These are phyloP conservation scores for Charina bottae DNA, from an alignment of 2,113 vertebrate genomes.

Conservation along the genomic window DNA sequence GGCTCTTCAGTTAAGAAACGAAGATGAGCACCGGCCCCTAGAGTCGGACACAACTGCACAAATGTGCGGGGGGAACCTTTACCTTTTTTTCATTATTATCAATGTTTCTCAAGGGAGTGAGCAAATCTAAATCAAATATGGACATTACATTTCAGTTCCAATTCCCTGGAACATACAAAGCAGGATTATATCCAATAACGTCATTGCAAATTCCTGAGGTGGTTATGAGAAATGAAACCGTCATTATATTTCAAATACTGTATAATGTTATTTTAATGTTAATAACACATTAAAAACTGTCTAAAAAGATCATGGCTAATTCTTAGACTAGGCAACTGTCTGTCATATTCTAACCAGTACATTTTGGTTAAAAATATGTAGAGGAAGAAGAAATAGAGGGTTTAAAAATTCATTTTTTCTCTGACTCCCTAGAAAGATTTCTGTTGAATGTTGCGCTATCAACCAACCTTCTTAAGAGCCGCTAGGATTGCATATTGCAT, in stretches of 20 bases:
- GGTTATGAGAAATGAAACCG: background rate
- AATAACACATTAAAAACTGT: background rate
- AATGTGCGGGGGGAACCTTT: too few relatives aligned
- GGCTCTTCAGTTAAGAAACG: too few relatives aligned
- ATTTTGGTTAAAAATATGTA: too few relatives aligned
- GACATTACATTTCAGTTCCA: background rate
- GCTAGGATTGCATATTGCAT: background rate
- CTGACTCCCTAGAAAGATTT: constrained; percentile 37
- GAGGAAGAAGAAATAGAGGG: constrained; percentile 1
- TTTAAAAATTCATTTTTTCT: background rate
- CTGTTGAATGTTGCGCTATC: constrained; percentile 46
- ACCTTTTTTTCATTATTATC: background rate
- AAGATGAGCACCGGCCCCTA: too few relatives aligned
- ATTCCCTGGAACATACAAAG: background rate
- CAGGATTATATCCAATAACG: background rate
- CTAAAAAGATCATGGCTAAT: background rate
- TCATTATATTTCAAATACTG: background rate
- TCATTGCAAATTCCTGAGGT: too few relatives aligned
- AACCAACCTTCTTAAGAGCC: background rate
- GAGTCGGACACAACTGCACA: too few relatives aligned
- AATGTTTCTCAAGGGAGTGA: background rate
- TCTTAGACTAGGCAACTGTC: too few relatives aligned
- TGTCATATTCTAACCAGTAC: background rate
- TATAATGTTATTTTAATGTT: too few relatives aligned
- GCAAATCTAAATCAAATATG: background rate